These are phyloP conservation scores for Tolmerus cingulatus DNA, from an alignment of 2,888 invertebrate genomes.

Conservation along the genomic window DNA sequence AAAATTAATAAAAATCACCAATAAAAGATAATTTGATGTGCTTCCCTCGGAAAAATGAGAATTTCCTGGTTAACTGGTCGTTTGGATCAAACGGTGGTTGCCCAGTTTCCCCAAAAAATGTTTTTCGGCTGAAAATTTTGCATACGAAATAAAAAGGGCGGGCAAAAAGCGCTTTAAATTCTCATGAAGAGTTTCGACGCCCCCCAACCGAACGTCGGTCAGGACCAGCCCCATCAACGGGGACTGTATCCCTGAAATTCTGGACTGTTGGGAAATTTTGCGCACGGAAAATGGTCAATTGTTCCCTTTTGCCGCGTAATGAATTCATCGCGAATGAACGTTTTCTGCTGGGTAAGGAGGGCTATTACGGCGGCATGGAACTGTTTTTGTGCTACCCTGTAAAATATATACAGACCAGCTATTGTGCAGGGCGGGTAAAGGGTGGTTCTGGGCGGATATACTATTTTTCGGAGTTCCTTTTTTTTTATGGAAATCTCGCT, in stretches of 20 bases:
- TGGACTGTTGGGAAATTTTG: neutral
- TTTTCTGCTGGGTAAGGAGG: constrained; percentile 6
- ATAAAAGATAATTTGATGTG: constrained; percentile 34
- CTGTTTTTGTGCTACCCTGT: neutral
- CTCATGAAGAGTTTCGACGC: constrained; percentile 5
- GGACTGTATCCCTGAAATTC: neutral
- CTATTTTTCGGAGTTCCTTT: neutral
- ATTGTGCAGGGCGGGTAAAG: neutral
- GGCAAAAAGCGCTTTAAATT: constrained; percentile 17
- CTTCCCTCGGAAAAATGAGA: neutral
- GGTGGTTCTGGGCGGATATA: neutral
- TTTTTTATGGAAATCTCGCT: neutral
- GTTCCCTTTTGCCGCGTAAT: constrained; percentile 13
- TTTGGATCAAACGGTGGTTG: neutral
- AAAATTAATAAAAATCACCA: constrained; percentile 22
- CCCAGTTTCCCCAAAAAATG: neutral
- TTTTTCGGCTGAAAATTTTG: neutral
- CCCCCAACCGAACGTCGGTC: neutral
- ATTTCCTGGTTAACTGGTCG: neutral
- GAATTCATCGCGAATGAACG: constrained; percentile 23
- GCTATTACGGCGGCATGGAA: neutral
- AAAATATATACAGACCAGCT: neutral
- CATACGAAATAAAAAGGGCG: neutral
- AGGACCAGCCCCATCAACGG: neutral
- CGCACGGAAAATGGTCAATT: constrained; percentile 11